phyloP scores from a whole-genome alignment of 1,140 invertebrate species.

The Manduca sexta region DNA sequence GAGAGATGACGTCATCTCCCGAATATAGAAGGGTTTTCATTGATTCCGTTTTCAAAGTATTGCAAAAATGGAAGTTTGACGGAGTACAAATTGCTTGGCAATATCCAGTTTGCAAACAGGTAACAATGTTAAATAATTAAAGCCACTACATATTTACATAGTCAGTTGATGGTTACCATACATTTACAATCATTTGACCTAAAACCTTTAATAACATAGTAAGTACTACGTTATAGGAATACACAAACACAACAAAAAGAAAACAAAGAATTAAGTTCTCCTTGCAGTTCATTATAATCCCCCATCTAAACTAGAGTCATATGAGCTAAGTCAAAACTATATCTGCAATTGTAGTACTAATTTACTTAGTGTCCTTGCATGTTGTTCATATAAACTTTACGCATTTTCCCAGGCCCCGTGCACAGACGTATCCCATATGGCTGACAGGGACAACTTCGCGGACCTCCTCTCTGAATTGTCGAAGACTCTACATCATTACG shows the following conservation, averaged over 20 bases:
- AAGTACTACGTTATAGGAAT: no score
- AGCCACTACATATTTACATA: neutral
- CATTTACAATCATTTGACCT: no score
- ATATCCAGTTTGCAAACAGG: constrained; percentile 83
- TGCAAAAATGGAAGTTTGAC: constrained; percentile 79
- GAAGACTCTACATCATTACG: constrained; percentile 78
- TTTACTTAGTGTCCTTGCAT: no score
- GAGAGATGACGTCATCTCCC: constrained; percentile 74
- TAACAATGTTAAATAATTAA: constrained; percentile 25
- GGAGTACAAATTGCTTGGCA: constrained; percentile 85
- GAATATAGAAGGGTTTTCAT: constrained; percentile 75
- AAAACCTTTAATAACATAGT: no score
- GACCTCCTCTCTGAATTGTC: constrained; percentile 81
- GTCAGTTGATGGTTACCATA: no score
- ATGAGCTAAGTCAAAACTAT: no score
- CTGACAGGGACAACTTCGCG: constrained; percentile 85
- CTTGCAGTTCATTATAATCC: no score
- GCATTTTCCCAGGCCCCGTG: constrained; percentile 50
- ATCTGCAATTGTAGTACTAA: no score
- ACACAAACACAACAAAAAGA: no score
- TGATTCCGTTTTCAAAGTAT: constrained; percentile 75
- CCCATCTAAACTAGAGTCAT: no score
- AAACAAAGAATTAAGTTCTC: no score
- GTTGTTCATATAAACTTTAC: no score
- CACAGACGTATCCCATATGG: constrained; percentile 34